Conservation (phyloP, 2,113 vertebrate genomes). For the mouse (Mus musculus) region DNA sequence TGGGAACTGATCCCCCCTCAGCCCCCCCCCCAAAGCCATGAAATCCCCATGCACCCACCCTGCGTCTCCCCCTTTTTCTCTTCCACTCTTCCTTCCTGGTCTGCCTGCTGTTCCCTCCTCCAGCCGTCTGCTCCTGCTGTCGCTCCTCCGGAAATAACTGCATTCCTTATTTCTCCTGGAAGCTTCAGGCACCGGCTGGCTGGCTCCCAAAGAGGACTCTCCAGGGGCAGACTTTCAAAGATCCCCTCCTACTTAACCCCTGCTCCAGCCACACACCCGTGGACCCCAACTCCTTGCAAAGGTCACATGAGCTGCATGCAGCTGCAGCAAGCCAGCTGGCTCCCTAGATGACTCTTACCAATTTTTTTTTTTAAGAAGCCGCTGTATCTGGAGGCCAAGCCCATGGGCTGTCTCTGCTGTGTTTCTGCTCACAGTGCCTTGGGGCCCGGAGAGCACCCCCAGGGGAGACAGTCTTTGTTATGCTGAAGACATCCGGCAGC, state of each 20-base stretch:
- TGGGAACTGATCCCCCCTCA: background rate
- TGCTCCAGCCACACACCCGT: background rate
- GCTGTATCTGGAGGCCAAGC: slow-evolving; percentile 27
- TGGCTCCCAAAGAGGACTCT: background rate
- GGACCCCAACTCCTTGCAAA: background rate
- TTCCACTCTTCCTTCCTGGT: background rate
- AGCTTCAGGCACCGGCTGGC: slow-evolving; percentile 31
- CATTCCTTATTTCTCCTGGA: slow-evolving; percentile 41
- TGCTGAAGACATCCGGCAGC: background rate
- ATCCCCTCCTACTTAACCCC: background rate
- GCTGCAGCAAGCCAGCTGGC: background rate
- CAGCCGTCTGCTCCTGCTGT: background rate
- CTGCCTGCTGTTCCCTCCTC: slow-evolving; percentile 51
- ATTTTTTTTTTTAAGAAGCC: background rate
- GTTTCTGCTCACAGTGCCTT: slow-evolving; percentile 43
- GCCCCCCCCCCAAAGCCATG: background rate
- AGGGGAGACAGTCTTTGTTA: background rate
- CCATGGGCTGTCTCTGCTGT: background rate
- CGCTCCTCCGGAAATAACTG: slow-evolving; percentile 53
- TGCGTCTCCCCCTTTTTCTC: background rate
- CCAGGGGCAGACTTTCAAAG: background rate
- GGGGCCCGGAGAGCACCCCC: slow-evolving; percentile 25
- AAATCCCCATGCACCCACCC: background rate
- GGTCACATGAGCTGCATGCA: background rate
- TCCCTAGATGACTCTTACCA: background rate